A percentile compares a stretch with the other conserved stretches of the same genome.
phyloP scores from a whole-genome alignment of 2,797 vertebrate species.

The Avahi laniger region DNA sequence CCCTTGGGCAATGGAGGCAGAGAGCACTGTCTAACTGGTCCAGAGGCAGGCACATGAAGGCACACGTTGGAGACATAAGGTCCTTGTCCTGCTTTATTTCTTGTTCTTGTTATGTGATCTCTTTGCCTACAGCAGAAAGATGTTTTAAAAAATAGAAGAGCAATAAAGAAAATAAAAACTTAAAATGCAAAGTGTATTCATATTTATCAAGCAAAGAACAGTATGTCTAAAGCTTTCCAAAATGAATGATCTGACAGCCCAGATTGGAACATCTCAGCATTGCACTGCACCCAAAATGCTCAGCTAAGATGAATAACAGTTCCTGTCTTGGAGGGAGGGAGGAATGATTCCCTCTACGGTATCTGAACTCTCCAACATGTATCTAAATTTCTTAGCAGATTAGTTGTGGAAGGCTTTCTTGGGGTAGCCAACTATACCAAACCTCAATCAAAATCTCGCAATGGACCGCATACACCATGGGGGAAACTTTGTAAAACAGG shows the following conservation, averaged over 20 bases:
- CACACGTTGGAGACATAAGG: not conserved
- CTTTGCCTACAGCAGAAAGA: slow-evolving; percentile 7
- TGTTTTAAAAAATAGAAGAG: slow-evolving; percentile 37
- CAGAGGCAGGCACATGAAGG: not conserved
- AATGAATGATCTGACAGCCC: slow-evolving; percentile 53
- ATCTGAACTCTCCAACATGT: slow-evolving; percentile 2
- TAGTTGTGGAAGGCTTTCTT: slow-evolving; percentile 33
- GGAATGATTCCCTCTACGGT: not conserved
- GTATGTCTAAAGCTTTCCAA: slow-evolving; percentile 44
- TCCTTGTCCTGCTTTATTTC: not conserved
- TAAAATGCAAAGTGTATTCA: slow-evolving; percentile 52
- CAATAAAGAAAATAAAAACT: slow-evolving; percentile 43
- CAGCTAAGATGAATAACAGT: slow-evolving; percentile 35
- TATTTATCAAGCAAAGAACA: slow-evolving; percentile 64
- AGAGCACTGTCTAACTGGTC: not conserved
- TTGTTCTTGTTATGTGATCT: not conserved
- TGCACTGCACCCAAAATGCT: not conserved
- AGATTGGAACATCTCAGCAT: slow-evolving; percentile 19
- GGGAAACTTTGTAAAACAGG: not conserved
- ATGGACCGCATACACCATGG: not conserved
- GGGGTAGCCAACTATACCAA: not conserved
- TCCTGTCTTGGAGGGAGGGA: not conserved
- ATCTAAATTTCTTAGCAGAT: not conserved
- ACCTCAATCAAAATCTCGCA: not conserved
- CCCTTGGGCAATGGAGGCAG: not conserved